Base-by-base conservation (phyloP, 2,797 vertebrate genomes). In the Fratercula arctica region DNA sequence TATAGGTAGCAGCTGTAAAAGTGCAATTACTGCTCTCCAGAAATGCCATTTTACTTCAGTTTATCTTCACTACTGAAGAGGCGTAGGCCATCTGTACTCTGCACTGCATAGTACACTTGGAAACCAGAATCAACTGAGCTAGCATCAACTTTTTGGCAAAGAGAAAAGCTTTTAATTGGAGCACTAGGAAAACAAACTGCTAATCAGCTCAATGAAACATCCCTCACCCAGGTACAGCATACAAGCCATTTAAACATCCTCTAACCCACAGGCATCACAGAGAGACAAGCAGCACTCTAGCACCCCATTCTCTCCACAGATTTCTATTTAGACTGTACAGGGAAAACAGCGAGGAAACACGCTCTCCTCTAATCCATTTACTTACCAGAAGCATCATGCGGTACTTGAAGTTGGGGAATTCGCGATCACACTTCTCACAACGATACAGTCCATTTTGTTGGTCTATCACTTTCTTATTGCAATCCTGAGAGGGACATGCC, bases 391-490 rank as follows among this genome's bases (percentile, higher is more conserved):
- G 98, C 97, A 99, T 99, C 98, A 99, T 98, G 84, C 99, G 99
- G 97, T 99, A 99, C 97, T 99, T 99, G 98, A 99, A 99, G 98
- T 98, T 99, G 88, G 99, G 99, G 94, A 99, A 99, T 72, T 99
- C 99, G 57, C 98, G 98, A 97, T 99, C 98, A 1, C 99, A 99
- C 97, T 99, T 99, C 84, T 99, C 99, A 33, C 99, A 99, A 80
- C 99, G 99, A 95, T 97, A 99, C 93, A 99, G 98, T 67, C 99
- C 99, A 2, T 99, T 99, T 37, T 99, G 99, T 61, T 99, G 99
- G 97, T 99, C 99, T 33, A 99, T 97, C 98, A 99, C 99, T 96
- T 99, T 99, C 95, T 99, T 99, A 95, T 99, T 99, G 98, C 99
- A 99, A 83, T 99, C 99, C 92, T 98, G 98, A 94, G 98, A 98